These are phyloP conservation scores for Eupeodes corollae DNA, from an alignment of 1,140 invertebrate species.

Conservation along the genomic window DNA sequence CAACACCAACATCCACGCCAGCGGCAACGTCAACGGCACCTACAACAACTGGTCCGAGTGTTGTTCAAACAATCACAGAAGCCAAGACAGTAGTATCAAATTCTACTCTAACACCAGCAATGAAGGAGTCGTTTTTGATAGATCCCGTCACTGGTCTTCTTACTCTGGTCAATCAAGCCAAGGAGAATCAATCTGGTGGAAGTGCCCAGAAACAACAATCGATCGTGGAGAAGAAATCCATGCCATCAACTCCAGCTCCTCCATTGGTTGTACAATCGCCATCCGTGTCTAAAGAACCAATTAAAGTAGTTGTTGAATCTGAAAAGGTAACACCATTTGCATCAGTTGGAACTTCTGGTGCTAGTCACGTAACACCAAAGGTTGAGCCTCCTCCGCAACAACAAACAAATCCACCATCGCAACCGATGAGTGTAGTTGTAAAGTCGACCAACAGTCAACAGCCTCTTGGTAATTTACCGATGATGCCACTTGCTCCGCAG, in stretches of 20 bases:
- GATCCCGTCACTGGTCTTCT: constrained; percentile 67
- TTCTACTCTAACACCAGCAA: constrained; percentile 6
- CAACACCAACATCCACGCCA: constrained; percentile 5
- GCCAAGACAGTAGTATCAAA: neutral
- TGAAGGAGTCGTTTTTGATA: constrained; percentile 38
- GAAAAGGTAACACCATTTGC: constrained; percentile 10
- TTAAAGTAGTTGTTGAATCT: constrained; percentile 13
- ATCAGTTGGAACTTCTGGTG: too few relatives aligned
- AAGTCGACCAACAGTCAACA: constrained; percentile 10
- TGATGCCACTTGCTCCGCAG: neutral
- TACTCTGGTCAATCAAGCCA: constrained; percentile 52
- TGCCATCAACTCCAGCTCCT: constrained; percentile 6
- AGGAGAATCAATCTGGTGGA: constrained; percentile 43
- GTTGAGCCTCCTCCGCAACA: constrained; percentile 13
- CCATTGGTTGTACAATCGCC: constrained; percentile 1
- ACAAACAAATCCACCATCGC: constrained; percentile 4
- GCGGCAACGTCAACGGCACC: neutral
- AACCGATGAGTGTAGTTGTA: constrained; percentile 27
- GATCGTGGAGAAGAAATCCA: constrained; percentile 3
- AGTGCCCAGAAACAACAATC: constrained; percentile 8
- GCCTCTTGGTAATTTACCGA: neutral
- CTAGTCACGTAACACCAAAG: constrained; percentile 1
- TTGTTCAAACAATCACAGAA: constrained; percentile 19
- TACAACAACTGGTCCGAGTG: constrained; percentile 21
- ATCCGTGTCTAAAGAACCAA: constrained; percentile 5